Conservation (phyloP, 2,113 vertebrate species). For the Malurus cyaneus region DNA sequence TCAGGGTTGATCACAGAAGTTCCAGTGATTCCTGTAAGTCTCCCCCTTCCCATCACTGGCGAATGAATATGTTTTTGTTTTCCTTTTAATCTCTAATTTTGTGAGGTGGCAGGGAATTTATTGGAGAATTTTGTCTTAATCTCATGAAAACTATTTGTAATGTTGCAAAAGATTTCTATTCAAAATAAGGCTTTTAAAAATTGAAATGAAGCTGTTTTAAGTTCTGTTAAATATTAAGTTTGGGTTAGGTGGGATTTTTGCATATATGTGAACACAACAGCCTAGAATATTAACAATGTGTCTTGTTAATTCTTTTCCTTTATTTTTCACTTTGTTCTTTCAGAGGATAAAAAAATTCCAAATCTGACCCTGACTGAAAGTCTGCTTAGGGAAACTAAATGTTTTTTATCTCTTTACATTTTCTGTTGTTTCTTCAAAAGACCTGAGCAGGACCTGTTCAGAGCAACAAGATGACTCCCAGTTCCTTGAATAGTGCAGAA, state of each 20-base stretch:
- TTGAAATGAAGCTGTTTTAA: neutral
- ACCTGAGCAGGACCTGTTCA: neutral
- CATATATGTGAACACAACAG: neutral
- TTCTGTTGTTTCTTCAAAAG: neutral
- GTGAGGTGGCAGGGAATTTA: neutral
- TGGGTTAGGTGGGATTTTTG: neutral
- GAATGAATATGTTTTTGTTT: neutral
- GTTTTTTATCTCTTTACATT: neutral
- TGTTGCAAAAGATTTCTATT: neutral
- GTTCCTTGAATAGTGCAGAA: neutral
- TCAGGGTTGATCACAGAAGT: neutral
- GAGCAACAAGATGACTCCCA: neutral
- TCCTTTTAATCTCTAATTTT: neutral
- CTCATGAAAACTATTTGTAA: neutral
- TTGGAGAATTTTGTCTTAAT: neutral
- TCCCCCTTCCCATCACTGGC: rapidly evolving
- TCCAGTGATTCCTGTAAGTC: neutral
- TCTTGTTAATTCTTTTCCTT: neutral
- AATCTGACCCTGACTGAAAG: neutral
- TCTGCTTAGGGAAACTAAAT: neutral
- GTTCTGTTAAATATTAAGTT: neutral
- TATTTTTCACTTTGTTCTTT: neutral
- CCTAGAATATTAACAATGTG: neutral
- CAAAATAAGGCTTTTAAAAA: neutral
- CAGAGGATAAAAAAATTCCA: neutral